Evolutionary conservation across 1,140 invertebrate species (phyloP).

Genomic region (Caerostris darwini): DNA sequence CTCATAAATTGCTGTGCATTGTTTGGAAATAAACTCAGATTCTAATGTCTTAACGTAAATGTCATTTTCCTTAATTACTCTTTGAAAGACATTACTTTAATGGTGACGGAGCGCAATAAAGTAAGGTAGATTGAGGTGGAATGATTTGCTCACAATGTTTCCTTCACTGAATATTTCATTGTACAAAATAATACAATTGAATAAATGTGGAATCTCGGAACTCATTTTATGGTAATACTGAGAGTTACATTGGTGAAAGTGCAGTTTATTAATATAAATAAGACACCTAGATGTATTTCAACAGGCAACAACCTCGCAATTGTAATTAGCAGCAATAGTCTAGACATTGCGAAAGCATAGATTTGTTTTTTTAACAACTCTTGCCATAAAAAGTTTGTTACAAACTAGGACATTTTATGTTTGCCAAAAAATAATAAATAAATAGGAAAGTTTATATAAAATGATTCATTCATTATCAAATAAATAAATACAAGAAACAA

Average conservation of each 20-base stretch:
- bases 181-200: not conserved
- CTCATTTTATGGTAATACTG: not conserved
- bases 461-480: no score
- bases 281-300: not conserved
- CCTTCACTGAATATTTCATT: not conserved
- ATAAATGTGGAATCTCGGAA: not conserved
- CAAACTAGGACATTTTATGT: no score
- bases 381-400: no score
- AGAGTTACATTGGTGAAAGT: not conserved
- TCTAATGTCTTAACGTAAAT: not conserved
- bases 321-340: no score
- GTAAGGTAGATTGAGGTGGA: not conserved
- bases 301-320: not conserved
- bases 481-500: no score
- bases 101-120: not conserved
- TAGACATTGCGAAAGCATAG: no score
- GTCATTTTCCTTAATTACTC: constrained; percentile 2
- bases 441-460: no score
- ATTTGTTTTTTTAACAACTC: no score
- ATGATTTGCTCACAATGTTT: not conserved
- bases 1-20: not conserved
- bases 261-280: not conserved
- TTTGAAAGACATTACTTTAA: constrained; percentile 11
- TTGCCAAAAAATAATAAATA: no score
- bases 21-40: not conserved